Percentiles rank a stretch among this genome's conserved stretches.
These are phyloP conservation scores for Aphrophora alni DNA, from an alignment of 2,888 invertebrate genomes.

Conservation along the genomic window DNA sequence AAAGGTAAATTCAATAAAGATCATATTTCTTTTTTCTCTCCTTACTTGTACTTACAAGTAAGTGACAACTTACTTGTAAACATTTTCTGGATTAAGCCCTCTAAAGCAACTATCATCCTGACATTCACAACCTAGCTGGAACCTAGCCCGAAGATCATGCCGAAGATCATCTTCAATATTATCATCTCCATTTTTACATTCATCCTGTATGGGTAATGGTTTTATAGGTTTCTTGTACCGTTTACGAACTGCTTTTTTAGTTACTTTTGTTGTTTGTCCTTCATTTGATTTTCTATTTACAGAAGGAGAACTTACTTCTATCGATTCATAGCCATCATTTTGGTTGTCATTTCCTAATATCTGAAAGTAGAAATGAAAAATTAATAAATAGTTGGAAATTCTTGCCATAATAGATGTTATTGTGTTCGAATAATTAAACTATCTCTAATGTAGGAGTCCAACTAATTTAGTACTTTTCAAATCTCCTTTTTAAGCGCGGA, in stretches of 20 bases:
- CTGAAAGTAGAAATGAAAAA: background rate
- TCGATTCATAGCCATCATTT: background rate
- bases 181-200: conserved; percentile 22
- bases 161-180: conserved; percentile 39
- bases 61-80: conserved; percentile 66
- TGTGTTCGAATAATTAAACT: no score
- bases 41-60: no score
- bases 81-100: conserved; percentile 75
- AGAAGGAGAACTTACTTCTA: background rate
- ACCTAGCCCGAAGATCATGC: conserved; percentile 67
- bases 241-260: conserved; percentile 34
- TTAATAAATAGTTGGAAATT: background rate
- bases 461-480: no score
- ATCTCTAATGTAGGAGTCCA: no score
- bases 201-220: conserved; percentile 3
- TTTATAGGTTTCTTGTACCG: conserved; percentile 35
- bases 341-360: background rate
- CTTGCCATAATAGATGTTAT: no score
- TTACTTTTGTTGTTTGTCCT: background rate
- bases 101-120: conserved; percentile 77
- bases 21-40: no score
- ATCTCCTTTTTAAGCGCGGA: no score
- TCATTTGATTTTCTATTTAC: background rate
- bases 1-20: no score
- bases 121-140: conserved; percentile 77